Evolutionary conservation across 2,113 vertebrate species (phyloP), one percentile per base, ranked within the genome.

Genomic region (Rhipidura dahli): DNA sequence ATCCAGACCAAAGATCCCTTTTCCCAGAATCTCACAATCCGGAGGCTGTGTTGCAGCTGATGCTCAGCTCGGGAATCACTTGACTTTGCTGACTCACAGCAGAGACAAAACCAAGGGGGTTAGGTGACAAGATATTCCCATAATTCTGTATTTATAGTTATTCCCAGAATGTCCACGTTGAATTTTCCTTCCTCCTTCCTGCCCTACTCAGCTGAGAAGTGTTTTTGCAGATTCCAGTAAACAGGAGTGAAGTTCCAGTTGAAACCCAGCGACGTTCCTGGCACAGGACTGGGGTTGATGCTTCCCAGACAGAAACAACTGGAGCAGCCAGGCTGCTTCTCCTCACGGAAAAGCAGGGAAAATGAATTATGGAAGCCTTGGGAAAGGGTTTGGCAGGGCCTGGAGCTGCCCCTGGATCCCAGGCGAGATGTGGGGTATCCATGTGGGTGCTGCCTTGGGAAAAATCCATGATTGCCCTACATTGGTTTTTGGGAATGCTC

Each of bases 221-320:
- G 39, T 80, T 83, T 96, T 51, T 78, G 60, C 72, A 91, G 81
- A 35, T 93, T 89, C 49, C 81, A 87, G 84, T 87, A 89, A 95
- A 28, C 18, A 49, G 77, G 72, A 50, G 23, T 2, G 40, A 51
- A 42, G 73, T 59, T 76, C 30, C 80, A 85, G 94, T 35, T 89
- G 44, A 60, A 91, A 76, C 44, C 91, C 83, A 76, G 78, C 0
- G 3, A 31, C 37, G 1, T 95, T 95, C 91, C 94, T 93, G 89
- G 94, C 89, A 45, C 40, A 5, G 81, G 53, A 0, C 18, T 10
- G 44, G 16, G 22, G 23, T 1, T 92, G 91, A 30, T 83, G 85
- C 26, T 82, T 75, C 64, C 89, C 93, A 95, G 92, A 45, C 64
- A 60, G 72, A 15, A 51, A 54, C 79, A 53, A 14, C 24, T 13